phyloP scores from a whole-genome alignment of 2,113 vertebrate species.

The Archocentrus centrarchus region DNA sequence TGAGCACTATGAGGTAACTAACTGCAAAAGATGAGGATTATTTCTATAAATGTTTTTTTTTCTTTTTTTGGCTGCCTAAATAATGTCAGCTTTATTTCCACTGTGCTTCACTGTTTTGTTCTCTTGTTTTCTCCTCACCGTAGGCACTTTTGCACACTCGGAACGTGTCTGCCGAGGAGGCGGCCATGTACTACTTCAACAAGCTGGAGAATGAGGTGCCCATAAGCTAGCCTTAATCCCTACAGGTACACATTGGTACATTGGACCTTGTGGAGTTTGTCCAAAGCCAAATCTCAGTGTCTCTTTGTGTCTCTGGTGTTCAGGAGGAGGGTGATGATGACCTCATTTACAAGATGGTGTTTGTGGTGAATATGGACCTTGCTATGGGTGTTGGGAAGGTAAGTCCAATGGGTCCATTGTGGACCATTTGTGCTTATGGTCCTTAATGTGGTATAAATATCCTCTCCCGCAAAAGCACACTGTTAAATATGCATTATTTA shows the following conservation, averaged over 20 bases:
- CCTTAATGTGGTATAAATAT: too few relatives aligned
- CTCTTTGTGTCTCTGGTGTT: conserved; percentile 29
- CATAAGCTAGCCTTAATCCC: conserved; percentile 74
- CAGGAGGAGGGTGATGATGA: conserved; percentile 81
- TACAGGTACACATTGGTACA: conserved; percentile 69
- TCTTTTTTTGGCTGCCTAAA: neutral
- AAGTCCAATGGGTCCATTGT: neutral
- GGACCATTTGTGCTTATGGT: neutral
- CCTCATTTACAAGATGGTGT: conserved; percentile 85
- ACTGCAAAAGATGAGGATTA: neutral
- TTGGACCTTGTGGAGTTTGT: conserved; percentile 53
- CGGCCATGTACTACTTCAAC: conserved; percentile 89
- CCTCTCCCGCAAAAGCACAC: too few relatives aligned
- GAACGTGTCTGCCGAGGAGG: conserved; percentile 86
- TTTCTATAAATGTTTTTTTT: neutral
- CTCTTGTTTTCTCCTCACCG: neutral
- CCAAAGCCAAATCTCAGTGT: conserved; percentile 66
- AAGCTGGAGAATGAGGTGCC: conserved; percentile 86
- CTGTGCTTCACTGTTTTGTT: neutral
- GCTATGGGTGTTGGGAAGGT: conserved; percentile 87
- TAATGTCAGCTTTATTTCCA: too few relatives aligned
- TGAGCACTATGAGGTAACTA: neutral
- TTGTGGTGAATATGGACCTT: conserved; percentile 88
- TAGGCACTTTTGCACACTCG: conserved; percentile 85
- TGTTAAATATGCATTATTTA: too few relatives aligned